Conservation (phyloP, 2,888 invertebrate species). For the Adelognathus sp. region DNA sequence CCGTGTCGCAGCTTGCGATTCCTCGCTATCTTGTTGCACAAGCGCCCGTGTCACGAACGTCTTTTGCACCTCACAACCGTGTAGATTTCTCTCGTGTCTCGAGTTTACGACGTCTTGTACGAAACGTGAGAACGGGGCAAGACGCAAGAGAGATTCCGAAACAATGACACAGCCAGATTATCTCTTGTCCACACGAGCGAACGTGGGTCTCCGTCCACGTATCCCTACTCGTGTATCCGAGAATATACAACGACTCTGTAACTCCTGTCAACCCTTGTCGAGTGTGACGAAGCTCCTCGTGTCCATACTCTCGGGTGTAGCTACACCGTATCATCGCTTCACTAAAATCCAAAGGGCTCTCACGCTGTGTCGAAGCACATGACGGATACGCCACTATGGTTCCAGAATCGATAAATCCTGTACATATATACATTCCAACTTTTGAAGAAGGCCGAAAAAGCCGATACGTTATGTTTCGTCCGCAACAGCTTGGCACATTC, state of each 20-base stretch:
- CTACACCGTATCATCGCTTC: background rate
- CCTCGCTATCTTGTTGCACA: background rate
- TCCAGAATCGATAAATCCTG: background rate
- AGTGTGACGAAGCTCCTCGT: slow-evolving; percentile 6
- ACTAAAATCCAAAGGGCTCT: too few relatives aligned
- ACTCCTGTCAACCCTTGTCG: slow-evolving; percentile 42
- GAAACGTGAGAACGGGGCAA: background rate
- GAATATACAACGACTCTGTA: slow-evolving; percentile 21
- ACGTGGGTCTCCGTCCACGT: slow-evolving; percentile 33
- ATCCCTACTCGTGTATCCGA: slow-evolving; percentile 11
- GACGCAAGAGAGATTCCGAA: slow-evolving; percentile 13
- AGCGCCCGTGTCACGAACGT: slow-evolving; percentile 2
- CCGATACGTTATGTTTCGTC: background rate
- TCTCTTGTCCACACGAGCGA: slow-evolving; percentile 34
- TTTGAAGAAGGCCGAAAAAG: background rate
- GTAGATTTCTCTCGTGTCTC: slow-evolving; percentile 31
- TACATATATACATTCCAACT: background rate
- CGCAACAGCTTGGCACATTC: background rate
- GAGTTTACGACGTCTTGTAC: slow-evolving; percentile 35
- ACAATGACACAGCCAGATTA: slow-evolving; percentile 41
- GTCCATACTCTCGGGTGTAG: background rate
- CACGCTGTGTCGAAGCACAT: too few relatives aligned
- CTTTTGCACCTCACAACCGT: background rate
- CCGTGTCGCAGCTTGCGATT: background rate
- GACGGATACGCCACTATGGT: too few relatives aligned